A percentile compares a stretch with the other conserved stretches of the same genome.
Conservation (phyloP, 1,140 invertebrate species). For the Ceratitis capitata region DNA sequence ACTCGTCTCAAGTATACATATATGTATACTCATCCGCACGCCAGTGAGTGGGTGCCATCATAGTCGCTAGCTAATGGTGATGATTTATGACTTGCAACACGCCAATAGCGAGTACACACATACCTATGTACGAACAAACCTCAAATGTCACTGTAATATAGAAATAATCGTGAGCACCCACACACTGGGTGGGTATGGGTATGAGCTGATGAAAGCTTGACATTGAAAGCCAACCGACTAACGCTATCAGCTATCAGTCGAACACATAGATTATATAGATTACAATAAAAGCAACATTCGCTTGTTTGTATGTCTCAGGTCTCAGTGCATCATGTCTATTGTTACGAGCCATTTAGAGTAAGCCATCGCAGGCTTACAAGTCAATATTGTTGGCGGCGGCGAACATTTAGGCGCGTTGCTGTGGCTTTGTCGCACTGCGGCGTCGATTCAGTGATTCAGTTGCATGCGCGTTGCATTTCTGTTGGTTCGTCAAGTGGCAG, state of each 20-base stretch:
- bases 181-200: neutral
- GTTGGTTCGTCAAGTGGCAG: conserved; percentile 7
- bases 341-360: neutral
- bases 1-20: neutral
- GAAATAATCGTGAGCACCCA: neutral
- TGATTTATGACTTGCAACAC: conserved; percentile 28
- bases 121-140: neutral
- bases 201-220: neutral
- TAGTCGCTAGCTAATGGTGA: neutral
- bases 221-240: neutral
- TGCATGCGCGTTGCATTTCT: conserved; percentile 30
- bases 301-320: neutral
- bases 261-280: too few relatives aligned
- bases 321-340: too few relatives aligned
- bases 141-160: neutral
- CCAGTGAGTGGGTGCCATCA: neutral
- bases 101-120: neutral
- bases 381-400: conserved; percentile 18
- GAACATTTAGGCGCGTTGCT: neutral
- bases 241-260: neutral
- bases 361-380: neutral
- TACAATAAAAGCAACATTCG: too few relatives aligned
- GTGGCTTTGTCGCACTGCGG: conserved; percentile 13
- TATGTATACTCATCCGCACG: neutral
- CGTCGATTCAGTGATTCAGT: neutral